These are phyloP conservation scores for Macroramphosus scolopax DNA, from an alignment of 2,797 vertebrate genomes.

Conservation along the genomic window DNA sequence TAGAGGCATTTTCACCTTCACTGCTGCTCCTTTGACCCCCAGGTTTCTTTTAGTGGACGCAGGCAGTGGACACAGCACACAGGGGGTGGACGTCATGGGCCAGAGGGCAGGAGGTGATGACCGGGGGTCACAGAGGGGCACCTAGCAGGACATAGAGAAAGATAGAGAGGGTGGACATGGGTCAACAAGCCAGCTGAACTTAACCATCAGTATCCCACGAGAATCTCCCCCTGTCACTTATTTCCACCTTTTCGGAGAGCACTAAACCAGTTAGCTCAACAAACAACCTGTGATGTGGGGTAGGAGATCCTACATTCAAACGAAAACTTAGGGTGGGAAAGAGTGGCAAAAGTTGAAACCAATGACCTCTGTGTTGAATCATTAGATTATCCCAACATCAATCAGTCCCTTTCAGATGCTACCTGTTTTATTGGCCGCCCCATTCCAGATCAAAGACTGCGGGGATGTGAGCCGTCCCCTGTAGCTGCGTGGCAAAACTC, in stretches of 20 bases:
- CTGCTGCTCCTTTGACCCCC: constrained; percentile 66
- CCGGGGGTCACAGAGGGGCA: constrained; percentile 53
- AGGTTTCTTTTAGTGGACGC: constrained; percentile 46
- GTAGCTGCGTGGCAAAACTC: constrained; percentile 63
- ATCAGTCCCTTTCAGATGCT: constrained; percentile 19
- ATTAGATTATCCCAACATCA: constrained; percentile 53
- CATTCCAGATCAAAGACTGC: constrained; percentile 36
- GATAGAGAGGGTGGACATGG: constrained; percentile 68
- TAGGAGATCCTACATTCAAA: constrained; percentile 38
- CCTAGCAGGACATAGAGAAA: constrained; percentile 45
- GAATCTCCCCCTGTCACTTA: constrained; percentile 53
- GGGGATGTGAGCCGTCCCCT: constrained; percentile 30
- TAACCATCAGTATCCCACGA: constrained; percentile 76
- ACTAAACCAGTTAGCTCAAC: constrained; percentile 60
- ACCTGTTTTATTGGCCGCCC: constrained; percentile 27
- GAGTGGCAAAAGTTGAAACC: constrained; percentile 31
- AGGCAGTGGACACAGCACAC: constrained; percentile 72
- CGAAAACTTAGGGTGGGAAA: constrained; percentile 43
- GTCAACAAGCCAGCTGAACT: constrained; percentile 73
- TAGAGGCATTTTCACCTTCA: constrained; percentile 65
- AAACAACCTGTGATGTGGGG: constrained; percentile 53
- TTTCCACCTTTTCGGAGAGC: too few species aligned
- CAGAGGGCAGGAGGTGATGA: constrained; percentile 63
- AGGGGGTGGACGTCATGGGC: constrained; percentile 62
- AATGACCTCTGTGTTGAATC: constrained; percentile 49